A percentile compares a stretch with the other conserved stretches of the same genome.
Conservation (phyloP, 2,888 invertebrate genomes). For the Ormyrus nitidulus region DNA sequence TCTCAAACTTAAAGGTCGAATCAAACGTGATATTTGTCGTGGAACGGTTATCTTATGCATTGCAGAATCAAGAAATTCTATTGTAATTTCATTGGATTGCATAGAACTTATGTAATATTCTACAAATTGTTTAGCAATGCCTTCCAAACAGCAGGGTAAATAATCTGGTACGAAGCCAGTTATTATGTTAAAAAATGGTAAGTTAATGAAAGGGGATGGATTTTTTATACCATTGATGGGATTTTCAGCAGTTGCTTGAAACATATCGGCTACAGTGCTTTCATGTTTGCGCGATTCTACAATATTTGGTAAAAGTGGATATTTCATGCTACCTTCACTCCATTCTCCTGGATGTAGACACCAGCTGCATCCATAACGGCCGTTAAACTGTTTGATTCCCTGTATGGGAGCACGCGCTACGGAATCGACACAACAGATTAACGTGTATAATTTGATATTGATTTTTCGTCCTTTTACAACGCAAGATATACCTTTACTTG, state of each 20-base stretch:
- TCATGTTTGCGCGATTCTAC: background rate
- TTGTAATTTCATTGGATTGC: background rate
- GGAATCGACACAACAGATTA: constrained; percentile 51
- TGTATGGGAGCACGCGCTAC: constrained; percentile 9
- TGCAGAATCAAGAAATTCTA: constrained; percentile 12
- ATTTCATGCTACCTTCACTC: background rate
- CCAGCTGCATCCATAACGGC: constrained; percentile 54
- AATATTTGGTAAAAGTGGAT: background rate
- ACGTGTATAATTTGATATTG: constrained; percentile 28
- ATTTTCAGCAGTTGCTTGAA: background rate
- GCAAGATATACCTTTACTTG: constrained; percentile 31
- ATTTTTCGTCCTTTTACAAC: constrained; percentile 23
- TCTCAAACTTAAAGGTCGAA: constrained; percentile 39
- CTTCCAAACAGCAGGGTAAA: constrained; percentile 42
- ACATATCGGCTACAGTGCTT: constrained; percentile 16
- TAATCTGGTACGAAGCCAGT: constrained; percentile 48
- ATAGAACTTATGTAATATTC: background rate
- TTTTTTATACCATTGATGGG: constrained; percentile 15
- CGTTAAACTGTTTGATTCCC: constrained; percentile 41
- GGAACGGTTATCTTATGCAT: constrained; percentile 29
- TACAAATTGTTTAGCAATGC: constrained; percentile 42
- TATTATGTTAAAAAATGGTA: constrained; percentile 51
- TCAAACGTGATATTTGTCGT: constrained; percentile 41
- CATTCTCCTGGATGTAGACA: constrained; percentile 36
- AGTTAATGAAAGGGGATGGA: constrained; percentile 35